Evolutionary conservation across 1,140 invertebrate genomes (phyloP), one percentile per base, ranked within the genome.

Genomic region (Lasaia peninsularis): DNA sequence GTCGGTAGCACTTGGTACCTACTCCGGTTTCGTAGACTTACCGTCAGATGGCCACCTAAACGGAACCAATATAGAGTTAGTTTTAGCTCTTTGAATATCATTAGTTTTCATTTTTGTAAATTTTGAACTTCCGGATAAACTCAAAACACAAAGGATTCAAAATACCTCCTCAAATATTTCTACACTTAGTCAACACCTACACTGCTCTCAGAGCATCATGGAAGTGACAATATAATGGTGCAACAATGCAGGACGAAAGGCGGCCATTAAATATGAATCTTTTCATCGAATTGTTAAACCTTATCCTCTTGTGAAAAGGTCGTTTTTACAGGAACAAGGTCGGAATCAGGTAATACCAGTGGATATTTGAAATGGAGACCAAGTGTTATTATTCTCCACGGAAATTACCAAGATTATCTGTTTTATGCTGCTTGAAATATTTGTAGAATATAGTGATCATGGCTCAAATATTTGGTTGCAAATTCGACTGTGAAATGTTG

Each of bases 341-440:
- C 1, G 20, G 28, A 12, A 50, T 8, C 14, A 28, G 14, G 24
- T 60, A 55, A 44, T 54, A 59, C 59, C 53, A 60, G 63, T 54
- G 57, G 61, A 61, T 60, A 51, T 61, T 65, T 55, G 44, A 62
- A 66, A 58, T 70, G 60, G 56, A 51, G 20, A 57, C 48, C 16
- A 21, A 60, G 56, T 67, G 57, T 59, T 60, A 63, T 66, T 69
- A 70, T 68, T 72, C 65, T 64, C 60, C 57, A 56, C 16, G 64
- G 64, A 65, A 73, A 73, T 73, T 73, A 65, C 63, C 62, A 58
- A 62, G 66, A 75, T 69, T 71, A 65, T 60, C 58, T 69, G 62
- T 63, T 65, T 63, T 40, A 60, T 60, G 60, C 56, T 51, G 57
- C 63, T 62, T 69, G 60, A 62, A 69, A 55, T 50, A 40, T 37